Base-by-base conservation (phyloP, 2,888 invertebrate genomes). In the Thymelicus acteon region DNA sequence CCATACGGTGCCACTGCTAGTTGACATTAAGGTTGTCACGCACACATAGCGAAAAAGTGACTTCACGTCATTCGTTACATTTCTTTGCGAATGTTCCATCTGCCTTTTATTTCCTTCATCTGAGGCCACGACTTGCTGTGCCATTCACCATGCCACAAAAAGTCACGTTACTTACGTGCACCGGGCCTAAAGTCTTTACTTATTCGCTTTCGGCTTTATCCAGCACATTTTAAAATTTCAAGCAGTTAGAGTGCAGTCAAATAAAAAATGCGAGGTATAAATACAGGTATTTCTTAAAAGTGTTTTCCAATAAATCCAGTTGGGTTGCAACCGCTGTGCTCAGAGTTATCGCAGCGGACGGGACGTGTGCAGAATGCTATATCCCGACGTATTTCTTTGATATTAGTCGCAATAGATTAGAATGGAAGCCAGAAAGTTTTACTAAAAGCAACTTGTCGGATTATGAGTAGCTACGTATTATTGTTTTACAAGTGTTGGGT, bases 241-340 rank as follows among this genome's bases (percentile, higher is more conserved):
- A 67, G 67, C 48, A 48, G 39, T 60, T 49, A 67, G 10, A 54
- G 44, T 54, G 39, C 40, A 65, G 40, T 57, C 58, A 58, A 66
- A 66, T 66, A 66, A 66, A 58, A 67, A 24, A 48, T 61, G 40
- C 48, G 8, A n/a, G 60, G 52, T 61, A 67, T 60, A 60, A 52
- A 54, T 67, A 62, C 68, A 68, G 68, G 68, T 68, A 68, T 68
- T 62, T 19, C 68, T 54, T 68, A 68, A 68, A 62, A 68, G 68
- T 68, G 68, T 68, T 68, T 62, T 15, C 37, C 68, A 68, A 68
- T 68, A 62, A 68, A 68, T 68, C 68, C 54, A 39, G 47, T 57
- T 54, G 37, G 61, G 15, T 40, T 67, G 67, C 67, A 67, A 60
- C 67, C 24, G 67, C 52, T 67, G 67, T 58, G 48, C 52, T 37